A percentile compares a stretch with the other conserved stretches of the same genome.
Evolutionary conservation across 1,140 invertebrate species (phyloP).

Genomic region (Drosophila trapezifrons): DNA sequence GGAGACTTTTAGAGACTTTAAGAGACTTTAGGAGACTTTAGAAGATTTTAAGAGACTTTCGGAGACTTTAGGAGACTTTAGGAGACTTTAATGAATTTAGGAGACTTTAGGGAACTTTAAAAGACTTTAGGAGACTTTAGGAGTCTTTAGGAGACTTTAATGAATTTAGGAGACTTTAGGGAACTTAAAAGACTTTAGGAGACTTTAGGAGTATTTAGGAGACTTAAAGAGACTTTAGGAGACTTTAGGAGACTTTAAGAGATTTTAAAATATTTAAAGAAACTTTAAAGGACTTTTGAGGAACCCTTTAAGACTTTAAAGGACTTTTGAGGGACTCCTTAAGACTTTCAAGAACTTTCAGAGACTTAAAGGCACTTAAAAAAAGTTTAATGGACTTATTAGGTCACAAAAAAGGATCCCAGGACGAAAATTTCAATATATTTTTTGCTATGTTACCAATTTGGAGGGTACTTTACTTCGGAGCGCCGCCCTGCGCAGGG

Average conservation of each 20-base stretch:
- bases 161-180: background rate
- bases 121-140: no score
- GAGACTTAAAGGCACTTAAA: background rate
- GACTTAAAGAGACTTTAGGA: background rate
- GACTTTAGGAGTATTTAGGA: no score
- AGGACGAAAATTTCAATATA: slow-evolving; percentile 3
- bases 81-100: background rate
- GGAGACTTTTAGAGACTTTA: no score
- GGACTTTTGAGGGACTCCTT: no score
- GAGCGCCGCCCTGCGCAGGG: slow-evolving; percentile 67
- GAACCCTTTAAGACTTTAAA: background rate
- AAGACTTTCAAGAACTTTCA: no score
- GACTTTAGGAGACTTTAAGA: background rate
- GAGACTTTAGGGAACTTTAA: no score
- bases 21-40: no score
- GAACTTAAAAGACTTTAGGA: background rate
- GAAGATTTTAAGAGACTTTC: no score
- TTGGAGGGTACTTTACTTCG: slow-evolving; percentile 68
- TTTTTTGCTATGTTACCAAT: slow-evolving; percentile 30
- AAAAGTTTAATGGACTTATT: no score
- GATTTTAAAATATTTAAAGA: background rate
- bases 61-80: no score
- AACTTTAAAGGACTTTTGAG: background rate
- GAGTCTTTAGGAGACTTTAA: background rate
- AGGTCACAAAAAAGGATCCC: background rate